A percentile compares a stretch with the other conserved stretches of the same genome.
Conservation (phyloP, 2,888 invertebrate species). For the Oxycera nigricornis region DNA sequence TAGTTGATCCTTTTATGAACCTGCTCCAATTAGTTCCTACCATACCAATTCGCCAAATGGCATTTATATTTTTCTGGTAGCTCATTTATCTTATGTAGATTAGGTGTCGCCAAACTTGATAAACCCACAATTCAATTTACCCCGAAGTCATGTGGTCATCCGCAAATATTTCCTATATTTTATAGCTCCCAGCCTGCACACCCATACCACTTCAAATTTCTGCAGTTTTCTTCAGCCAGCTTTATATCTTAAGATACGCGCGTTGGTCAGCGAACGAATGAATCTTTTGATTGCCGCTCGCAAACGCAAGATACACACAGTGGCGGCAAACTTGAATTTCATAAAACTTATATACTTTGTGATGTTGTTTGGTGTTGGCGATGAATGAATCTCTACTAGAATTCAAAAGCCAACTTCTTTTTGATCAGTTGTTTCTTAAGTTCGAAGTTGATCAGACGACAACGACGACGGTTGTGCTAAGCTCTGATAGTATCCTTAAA, state of each 20-base stretch:
- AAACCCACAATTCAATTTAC: background rate
- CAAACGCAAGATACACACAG: background rate
- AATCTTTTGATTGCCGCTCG: background rate
- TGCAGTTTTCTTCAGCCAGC: too few relatives aligned
- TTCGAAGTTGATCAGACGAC: conserved; percentile 54
- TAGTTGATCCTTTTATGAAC: too few relatives aligned
- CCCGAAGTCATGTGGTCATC: background rate
- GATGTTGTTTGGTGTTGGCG: background rate
- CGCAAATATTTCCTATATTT: background rate
- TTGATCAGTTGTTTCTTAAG: conserved; percentile 57
- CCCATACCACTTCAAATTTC: too few relatives aligned
- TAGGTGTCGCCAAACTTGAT: too few relatives aligned
- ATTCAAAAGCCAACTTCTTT: conserved; percentile 22
- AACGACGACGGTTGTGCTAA: conserved; percentile 34
- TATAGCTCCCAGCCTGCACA: background rate
- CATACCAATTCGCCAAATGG: too few relatives aligned
- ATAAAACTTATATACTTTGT: conserved; percentile 2
- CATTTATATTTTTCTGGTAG: too few relatives aligned
- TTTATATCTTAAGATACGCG: too few relatives aligned
- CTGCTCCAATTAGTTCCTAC: too few relatives aligned
- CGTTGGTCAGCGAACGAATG: background rate
- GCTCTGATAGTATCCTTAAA: background rate
- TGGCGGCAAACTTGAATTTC: conserved; percentile 16
- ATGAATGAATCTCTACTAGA: conserved; percentile 16
- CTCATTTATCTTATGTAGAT: too few relatives aligned